Conservation (phyloP, 1,140 invertebrate species). For the Diabrotica virgifera region DNA sequence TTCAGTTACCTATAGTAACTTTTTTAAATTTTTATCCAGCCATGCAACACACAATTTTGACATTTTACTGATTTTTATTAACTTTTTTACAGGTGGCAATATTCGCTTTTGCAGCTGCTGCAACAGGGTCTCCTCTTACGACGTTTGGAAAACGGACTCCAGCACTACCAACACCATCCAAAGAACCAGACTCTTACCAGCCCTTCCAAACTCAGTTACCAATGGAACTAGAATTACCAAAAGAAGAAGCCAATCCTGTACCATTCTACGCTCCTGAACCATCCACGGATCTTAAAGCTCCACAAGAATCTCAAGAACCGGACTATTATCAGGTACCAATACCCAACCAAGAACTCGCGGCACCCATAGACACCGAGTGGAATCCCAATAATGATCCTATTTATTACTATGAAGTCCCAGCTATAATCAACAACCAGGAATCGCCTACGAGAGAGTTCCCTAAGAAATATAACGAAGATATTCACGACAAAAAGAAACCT, state of each 20-base stretch:
- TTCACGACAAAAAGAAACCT: constrained; percentile 44
- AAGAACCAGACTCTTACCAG: constrained; percentile 26
- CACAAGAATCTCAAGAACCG: constrained; percentile 26
- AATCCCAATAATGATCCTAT: constrained; percentile 46
- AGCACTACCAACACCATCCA: no score
- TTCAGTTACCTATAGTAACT: no score
- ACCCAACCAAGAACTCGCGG: constrained; percentile 40
- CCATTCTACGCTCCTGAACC: constrained; percentile 40
- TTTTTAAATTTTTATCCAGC: no score
- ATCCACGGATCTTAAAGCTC: constrained; percentile 31
- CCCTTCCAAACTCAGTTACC: constrained; percentile 27
- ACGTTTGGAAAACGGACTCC: constrained; percentile 7
- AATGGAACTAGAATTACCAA: constrained; percentile 36
- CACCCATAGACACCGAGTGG: constrained; percentile 38
- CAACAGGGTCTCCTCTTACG: constrained; percentile 15
- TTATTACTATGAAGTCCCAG: constrained; percentile 41
- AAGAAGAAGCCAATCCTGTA: constrained; percentile 24
- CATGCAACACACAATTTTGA: no score
- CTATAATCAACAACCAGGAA: constrained; percentile 33
- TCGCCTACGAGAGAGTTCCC: constrained; percentile 40
- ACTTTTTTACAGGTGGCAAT: constrained; percentile 20
- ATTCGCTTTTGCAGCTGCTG: constrained; percentile 24
- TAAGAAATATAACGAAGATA: constrained; percentile 45
- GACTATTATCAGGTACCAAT: constrained; percentile 39
- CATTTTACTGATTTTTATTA: no score